Base-by-base conservation (phyloP, 2,113 vertebrate species). In the Rhinolophus sinicus region DNA sequence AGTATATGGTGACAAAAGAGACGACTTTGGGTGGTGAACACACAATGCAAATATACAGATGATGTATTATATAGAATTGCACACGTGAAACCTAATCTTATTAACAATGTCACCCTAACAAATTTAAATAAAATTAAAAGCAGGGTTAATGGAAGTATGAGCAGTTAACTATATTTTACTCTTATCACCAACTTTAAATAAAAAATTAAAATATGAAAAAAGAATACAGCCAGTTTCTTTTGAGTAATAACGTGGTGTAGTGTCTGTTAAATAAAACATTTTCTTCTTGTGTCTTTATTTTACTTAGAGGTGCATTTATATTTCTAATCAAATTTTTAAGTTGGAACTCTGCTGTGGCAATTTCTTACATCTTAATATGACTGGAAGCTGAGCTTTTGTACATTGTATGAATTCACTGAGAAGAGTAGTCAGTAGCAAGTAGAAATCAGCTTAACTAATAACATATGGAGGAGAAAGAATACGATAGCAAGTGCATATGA, bases 301-400 rank as follows among this genome's bases (percentile, higher is more conserved):
- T 77, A 88, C 24, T 70, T 58, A 75, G 22, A 93, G 62, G 12
- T 58, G 35, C 4, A 64, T 38, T 33, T 72, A 0, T 81, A 54
- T 77, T 19, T 65, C 83, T 72, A 64, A 65, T 72, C 13, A 77
- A n/a, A 40, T 67, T 88, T 94, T 88, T 38, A 5, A 86, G 47
- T 82, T 93, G 28, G 47, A 90, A 54, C 54, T 92, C 21, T 58
- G 38, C 93, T 60, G 44, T 90, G 54, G 16, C 67, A 35, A 0
- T 85, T 95, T 96, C 77, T 87, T 92, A 44, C 24, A 54, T 75
- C n/a, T 84, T 91, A 21, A 76, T 18, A 18, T 58, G 58, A 13
- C 18, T 81, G 89, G 65, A 64, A 83, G 56, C 58, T 73, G 24
- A 73, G 15, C n/a, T 88, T 92, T 91, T 95, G 52, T 93, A 30